Percentiles rank a stretch among this genome's conserved stretches.
These are phyloP conservation scores for Gallinago stenura DNA, from an alignment of 2,797 vertebrate genomes.

Conservation along the genomic window DNA sequence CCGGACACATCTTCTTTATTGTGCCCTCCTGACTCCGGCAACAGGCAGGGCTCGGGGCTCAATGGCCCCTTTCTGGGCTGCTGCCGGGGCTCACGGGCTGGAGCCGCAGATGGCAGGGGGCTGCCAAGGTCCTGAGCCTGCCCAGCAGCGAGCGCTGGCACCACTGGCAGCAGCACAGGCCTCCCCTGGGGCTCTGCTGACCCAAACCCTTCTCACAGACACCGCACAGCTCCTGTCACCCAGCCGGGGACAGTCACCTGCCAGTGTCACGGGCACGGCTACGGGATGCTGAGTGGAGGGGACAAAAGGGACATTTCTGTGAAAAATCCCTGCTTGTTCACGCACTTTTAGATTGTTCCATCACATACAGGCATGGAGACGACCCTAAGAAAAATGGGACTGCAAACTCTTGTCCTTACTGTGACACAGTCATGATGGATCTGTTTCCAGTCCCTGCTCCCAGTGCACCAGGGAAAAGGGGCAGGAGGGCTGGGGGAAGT, in stretches of 20 bases:
- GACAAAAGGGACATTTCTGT: background rate
- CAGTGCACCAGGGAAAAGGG: background rate
- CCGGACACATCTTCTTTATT: background rate
- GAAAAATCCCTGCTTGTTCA: background rate
- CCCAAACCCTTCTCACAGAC: background rate
- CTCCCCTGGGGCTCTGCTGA: background rate
- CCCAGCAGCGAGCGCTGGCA: background rate
- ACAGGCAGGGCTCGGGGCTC: background rate
- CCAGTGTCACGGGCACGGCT: background rate
- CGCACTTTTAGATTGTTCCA: background rate
- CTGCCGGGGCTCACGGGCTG: background rate
- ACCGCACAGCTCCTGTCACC: background rate
- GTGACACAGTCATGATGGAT: background rate
- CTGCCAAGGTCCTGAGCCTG: background rate
- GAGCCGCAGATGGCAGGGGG: background rate
- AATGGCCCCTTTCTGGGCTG: background rate
- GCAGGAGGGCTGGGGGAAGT: background rate
- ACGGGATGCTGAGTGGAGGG: background rate
- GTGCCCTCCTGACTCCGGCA: background rate
- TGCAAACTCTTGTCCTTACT: background rate
- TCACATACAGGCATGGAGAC: background rate
- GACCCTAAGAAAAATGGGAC: background rate
- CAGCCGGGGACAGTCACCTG: background rate
- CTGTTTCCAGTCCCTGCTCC: background rate
- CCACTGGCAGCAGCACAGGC: background rate